Conservation (phyloP, 2,888 invertebrate species). For the Horisme vitalbata region DNA sequence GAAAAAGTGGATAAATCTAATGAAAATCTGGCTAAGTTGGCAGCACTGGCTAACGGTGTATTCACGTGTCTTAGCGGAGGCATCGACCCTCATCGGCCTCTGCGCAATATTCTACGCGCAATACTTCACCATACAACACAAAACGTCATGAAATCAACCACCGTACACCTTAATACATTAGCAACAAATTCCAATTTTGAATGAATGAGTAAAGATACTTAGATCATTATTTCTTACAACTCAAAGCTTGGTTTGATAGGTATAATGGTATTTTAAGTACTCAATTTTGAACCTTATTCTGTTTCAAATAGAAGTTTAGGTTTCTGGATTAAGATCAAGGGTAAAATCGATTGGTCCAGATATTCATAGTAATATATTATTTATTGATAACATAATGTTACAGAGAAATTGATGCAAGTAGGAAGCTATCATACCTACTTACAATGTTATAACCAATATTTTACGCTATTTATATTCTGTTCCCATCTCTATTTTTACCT, state of each 20-base stretch:
- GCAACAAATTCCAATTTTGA: not conserved
- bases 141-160: slow-evolving; percentile 39
- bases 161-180: slow-evolving; percentile 26
- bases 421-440: too few species aligned
- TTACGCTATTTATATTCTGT: too few species aligned
- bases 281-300: slow-evolving; percentile 41
- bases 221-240: slow-evolving; percentile 18
- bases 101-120: slow-evolving; percentile 77
- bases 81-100: slow-evolving; percentile 80
- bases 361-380: slow-evolving; percentile 17
- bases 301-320: slow-evolving; percentile 33
- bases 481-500: too few species aligned
- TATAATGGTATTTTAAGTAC: slow-evolving; percentile 42
- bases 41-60: slow-evolving; percentile 68
- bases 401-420: too few species aligned
- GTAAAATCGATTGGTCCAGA: slow-evolving; percentile 14
- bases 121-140: slow-evolving; percentile 41
- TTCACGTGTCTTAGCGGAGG: slow-evolving; percentile 78
- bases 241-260: slow-evolving; percentile 53
- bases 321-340: too few species aligned
- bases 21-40: slow-evolving; percentile 1
- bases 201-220: too few species aligned
- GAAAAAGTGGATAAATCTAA: slow-evolving; percentile 1
- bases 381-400: not conserved
- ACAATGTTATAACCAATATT: too few species aligned